Evolutionary conservation across 2,888 invertebrate genomes (phyloP).

Genomic region (Stegana nigrithorax): DNA sequence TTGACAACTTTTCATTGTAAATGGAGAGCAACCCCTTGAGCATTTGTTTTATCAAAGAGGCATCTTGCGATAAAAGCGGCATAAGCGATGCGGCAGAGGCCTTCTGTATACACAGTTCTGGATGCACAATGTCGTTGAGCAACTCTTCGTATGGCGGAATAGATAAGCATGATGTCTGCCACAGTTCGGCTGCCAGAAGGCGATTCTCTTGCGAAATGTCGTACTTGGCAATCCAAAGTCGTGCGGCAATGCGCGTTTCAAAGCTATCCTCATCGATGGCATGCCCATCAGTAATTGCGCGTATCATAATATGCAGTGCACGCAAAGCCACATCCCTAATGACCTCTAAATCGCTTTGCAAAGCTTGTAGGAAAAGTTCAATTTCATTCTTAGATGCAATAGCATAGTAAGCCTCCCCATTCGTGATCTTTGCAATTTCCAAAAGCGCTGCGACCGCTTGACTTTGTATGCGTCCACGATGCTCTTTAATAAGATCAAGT

Average conservation of each 20-base stretch:
- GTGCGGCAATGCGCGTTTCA: conserved; percentile 72
- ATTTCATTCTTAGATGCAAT: conserved; percentile 78
- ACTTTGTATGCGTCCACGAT: conserved; percentile 79
- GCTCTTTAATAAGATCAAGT: conserved; percentile 79
- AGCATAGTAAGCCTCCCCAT: conserved; percentile 76
- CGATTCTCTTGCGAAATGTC: conserved; percentile 83
- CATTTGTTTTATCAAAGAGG: conserved; percentile 71
- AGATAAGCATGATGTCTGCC: conserved; percentile 72
- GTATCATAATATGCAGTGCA: conserved; percentile 75
- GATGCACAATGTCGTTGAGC: conserved; percentile 81
- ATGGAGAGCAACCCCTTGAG: conserved; percentile 77
- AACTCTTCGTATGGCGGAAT: conserved; percentile 69
- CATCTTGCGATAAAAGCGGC: conserved; percentile 73
- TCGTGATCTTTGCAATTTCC: conserved; percentile 81
- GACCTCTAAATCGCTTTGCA: conserved; percentile 78
- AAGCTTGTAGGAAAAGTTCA: conserved; percentile 78
- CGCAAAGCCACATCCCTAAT: conserved; percentile 85
- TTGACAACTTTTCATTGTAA: conserved; percentile 81
- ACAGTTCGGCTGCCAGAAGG: conserved; percentile 74
- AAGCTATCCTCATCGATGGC: too few relatives aligned
- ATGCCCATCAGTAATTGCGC: conserved; percentile 73
- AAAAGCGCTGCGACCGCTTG: conserved; percentile 83
- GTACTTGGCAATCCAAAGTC: conserved; percentile 86
- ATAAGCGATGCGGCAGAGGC: conserved; percentile 86
- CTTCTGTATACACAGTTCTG: conserved; percentile 83